Evolutionary conservation across 2,113 vertebrate species (phyloP).

Genomic region (Ctenodactylus gundi): DNA sequence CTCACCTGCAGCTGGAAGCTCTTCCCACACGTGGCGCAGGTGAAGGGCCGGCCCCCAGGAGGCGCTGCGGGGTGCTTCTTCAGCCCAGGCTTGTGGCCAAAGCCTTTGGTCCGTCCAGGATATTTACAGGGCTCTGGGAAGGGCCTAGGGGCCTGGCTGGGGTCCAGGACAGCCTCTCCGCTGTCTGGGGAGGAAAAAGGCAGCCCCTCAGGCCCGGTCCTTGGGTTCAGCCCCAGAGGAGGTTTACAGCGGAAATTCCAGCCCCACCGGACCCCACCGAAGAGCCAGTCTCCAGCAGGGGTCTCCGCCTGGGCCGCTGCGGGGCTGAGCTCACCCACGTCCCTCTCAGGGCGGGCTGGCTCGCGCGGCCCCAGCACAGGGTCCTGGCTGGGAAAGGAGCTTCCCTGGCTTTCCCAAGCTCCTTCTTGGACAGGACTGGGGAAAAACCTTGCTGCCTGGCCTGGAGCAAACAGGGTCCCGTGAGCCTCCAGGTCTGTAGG

Average conservation of each 20-base stretch:
- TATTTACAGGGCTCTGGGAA: constrained; percentile 81
- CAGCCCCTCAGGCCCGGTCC: constrained; percentile 67
- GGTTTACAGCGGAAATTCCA: constrained; percentile 79
- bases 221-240: constrained; percentile 65
- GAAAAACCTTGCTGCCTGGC: constrained; percentile 76
- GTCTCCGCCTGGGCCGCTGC: constrained; percentile 58
- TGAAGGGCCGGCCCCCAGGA: constrained; percentile 73
- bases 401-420: constrained; percentile 76
- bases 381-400: constrained; percentile 69
- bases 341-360: constrained; percentile 76
- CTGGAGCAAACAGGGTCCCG: constrained; percentile 69
- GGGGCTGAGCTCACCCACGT: constrained; percentile 74
- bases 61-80: constrained; percentile 63
- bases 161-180: constrained; percentile 64
- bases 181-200: constrained; percentile 75
- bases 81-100: constrained; percentile 69
- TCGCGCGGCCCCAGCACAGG: constrained; percentile 76
- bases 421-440: constrained; percentile 79
- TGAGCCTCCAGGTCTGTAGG: constrained; percentile 77
- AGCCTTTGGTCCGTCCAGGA: constrained; percentile 79
- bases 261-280: constrained; percentile 76
- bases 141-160: constrained; percentile 68
- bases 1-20: constrained; percentile 88
- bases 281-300: constrained; percentile 70
- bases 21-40: constrained; percentile 86